Base-by-base conservation (phyloP, 2,113 vertebrate species). In the Gyps fulvus region DNA sequence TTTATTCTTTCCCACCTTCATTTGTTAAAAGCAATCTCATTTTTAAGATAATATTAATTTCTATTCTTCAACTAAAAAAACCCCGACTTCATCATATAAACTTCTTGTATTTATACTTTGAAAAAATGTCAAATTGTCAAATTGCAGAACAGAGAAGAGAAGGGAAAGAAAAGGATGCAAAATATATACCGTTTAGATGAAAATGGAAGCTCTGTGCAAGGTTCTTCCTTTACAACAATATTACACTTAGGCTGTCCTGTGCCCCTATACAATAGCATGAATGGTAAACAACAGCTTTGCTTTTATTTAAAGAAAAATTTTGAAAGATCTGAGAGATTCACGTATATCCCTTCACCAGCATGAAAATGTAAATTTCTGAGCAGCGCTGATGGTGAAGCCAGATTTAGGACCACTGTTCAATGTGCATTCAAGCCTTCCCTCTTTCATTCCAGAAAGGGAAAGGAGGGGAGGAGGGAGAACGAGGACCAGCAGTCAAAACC, bases 321-420 rank as follows among this genome's bases (percentile, higher is more conserved):
- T 74, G 76, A 78, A 58, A 88, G 88, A 95, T 92, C 76, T 91
- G 91, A 27, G 50, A 92, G 89, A 93, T 91, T 83, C 89, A 92
- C 83, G 59, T n/a, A 52, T 90, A 83, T 52, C 72, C 65, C 32
- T 83, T 43, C 47, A 71, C 45, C 62, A 86, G 79, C 94, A 88
- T 63, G 72, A 93, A 93, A 95, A 95, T 76, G 74, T 83, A 88
- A 93, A 97, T 90, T 90, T 86, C 82, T 1, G 2, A 86, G 80
- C 66, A 38, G 71, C 0, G 17, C 58, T 40, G 40, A 2, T 1
- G 74, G 38, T 32, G 88, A 76, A 77, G 62, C 42, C 92, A 96
- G 95, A 95, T 94, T 96, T 94, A 94, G 92, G 90, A 93, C 32
- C 83, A 54, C 42, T 81, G 88, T 82, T 93, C 70, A 83, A 42